Evolutionary conservation across 92 coral and sea anemone genomes (phyloP).

Genomic region (Parazoanthus darwini): DNA sequence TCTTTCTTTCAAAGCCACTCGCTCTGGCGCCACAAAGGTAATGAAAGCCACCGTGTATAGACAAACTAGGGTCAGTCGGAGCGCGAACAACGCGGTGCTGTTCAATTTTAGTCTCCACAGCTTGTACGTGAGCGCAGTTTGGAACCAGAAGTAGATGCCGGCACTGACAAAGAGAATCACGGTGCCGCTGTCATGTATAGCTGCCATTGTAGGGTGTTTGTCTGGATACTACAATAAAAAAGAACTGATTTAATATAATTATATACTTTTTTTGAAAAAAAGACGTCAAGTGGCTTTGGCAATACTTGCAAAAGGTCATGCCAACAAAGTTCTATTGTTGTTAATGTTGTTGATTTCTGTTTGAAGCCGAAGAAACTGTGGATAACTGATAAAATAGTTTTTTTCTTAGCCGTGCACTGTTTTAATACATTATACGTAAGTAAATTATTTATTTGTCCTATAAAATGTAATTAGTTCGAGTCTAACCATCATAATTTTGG

Average conservation of each 20-base stretch:
- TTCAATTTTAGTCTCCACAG: slow-evolving; percentile 28
- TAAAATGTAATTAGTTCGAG: too few relatives aligned
- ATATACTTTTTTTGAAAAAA: too few relatives aligned
- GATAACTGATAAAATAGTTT: too few relatives aligned
- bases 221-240: slow-evolving; percentile 15
- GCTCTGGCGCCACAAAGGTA: slow-evolving; percentile 29
- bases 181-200: slow-evolving; percentile 31
- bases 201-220: slow-evolving; percentile 32
- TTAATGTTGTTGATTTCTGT: too few relatives aligned
- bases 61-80: slow-evolving; percentile 25
- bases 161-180: slow-evolving; percentile 23
- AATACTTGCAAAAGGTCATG: too few relatives aligned
- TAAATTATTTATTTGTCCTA: too few relatives aligned
- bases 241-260: background rate
- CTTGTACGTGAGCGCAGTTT: slow-evolving; percentile 32
- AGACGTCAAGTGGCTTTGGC: too few relatives aligned
- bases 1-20: slow-evolving; percentile 23
- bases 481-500: too few relatives aligned
- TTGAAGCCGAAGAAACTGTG: too few relatives aligned
- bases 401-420: too few relatives aligned
- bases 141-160: slow-evolving; percentile 41
- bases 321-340: too few relatives aligned
- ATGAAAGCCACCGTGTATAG: slow-evolving; percentile 35
- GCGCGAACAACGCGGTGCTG: slow-evolving; percentile 20
- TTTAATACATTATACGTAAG: too few relatives aligned